Evolutionary conservation across 2,113 vertebrate genomes (phyloP).

Genomic region (Prionailurus viverrinus): DNA sequence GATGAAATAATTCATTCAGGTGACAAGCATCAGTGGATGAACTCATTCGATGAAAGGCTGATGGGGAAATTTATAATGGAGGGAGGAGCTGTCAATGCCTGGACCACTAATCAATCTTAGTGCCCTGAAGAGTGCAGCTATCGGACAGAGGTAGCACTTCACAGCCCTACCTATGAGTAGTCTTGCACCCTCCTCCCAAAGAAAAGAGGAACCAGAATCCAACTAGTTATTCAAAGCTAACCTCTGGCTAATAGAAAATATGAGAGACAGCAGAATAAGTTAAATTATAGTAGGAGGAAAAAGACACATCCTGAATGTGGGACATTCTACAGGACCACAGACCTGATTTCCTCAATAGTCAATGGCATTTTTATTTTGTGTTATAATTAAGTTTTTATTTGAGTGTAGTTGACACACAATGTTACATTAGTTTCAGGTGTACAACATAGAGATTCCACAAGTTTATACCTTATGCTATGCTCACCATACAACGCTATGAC

Average conservation of each 20-base stretch:
- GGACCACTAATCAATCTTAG: neutral
- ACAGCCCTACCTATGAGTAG: neutral
- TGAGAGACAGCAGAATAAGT: neutral
- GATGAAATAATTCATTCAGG: constrained; percentile 36
- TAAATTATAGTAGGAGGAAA: neutral
- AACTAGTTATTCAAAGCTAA: neutral
- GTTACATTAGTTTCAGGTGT: neutral
- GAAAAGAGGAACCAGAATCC: neutral
- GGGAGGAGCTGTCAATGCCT: neutral
- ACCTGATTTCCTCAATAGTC: neutral
- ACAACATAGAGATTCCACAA: neutral
- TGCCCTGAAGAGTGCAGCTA: neutral
- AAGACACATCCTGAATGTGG: neutral
- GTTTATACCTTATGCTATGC: neutral
- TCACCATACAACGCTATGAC: neutral
- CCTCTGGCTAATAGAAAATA: neutral
- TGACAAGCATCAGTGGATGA: constrained; percentile 39
- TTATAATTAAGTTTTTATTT: neutral
- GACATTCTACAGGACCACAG: neutral
- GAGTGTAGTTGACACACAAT: neutral
- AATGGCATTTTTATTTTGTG: neutral
- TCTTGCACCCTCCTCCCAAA: neutral
- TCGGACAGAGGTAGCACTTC: neutral
- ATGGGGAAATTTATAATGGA: neutral
- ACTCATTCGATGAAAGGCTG: neutral